These are phyloP conservation scores for Platorchestia sp. DNA, from an alignment of 1,140 invertebrate species.

Conservation along the genomic window DNA sequence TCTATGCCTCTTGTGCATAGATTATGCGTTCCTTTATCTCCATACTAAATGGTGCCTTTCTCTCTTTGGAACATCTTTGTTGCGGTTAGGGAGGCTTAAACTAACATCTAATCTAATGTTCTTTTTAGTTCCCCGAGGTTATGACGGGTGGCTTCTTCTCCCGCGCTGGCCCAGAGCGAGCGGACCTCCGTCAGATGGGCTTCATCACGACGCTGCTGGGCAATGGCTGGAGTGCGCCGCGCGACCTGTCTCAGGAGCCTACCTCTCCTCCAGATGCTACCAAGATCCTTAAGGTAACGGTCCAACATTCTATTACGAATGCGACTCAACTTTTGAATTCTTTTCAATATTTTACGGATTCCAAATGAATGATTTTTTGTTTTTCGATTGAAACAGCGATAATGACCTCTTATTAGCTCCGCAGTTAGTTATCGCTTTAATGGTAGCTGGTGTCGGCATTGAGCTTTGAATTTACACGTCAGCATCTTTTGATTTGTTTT, in stretches of 20 bases:
- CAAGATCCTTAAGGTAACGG: slow-evolving; percentile 37
- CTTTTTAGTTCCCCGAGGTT: neutral
- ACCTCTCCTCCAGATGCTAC: slow-evolving; percentile 16
- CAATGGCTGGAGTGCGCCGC: slow-evolving; percentile 5
- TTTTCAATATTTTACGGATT: too few species aligned
- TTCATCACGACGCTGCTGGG: slow-evolving; percentile 38
- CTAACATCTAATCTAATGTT: too few species aligned
- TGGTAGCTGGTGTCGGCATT: too few species aligned
- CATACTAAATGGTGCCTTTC: too few species aligned
- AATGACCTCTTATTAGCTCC: neutral
- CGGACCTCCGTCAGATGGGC: slow-evolving; percentile 38
- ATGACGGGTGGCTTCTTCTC: slow-evolving; percentile 52
- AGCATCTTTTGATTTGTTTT: neutral
- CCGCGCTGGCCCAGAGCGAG: neutral
- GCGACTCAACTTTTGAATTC: too few species aligned
- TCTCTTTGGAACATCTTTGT: too few species aligned
- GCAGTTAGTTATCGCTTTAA: too few species aligned
- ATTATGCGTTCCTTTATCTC: too few species aligned
- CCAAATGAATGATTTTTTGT: too few species aligned
- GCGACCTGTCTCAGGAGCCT: neutral
- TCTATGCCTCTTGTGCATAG: too few species aligned
- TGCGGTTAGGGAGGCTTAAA: too few species aligned
- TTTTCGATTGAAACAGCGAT: too few species aligned
- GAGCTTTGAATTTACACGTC: neutral
- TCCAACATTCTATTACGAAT: neutral